These are phyloP conservation scores for Phalanger gymnotis DNA, from an alignment of 2,797 vertebrate species.

Conservation along the genomic window DNA sequence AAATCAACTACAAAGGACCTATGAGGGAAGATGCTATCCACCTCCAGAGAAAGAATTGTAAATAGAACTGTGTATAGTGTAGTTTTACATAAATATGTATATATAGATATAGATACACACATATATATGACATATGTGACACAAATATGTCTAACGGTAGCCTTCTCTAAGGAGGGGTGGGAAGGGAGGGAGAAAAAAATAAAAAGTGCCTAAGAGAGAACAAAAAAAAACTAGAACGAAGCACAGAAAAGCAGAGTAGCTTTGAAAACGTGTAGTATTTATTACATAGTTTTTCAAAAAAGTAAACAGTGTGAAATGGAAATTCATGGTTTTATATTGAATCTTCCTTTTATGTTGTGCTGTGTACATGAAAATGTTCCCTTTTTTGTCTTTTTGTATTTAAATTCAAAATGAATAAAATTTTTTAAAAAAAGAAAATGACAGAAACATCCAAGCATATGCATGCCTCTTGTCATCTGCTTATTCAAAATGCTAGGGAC, in stretches of 20 bases:
- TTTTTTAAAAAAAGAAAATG: background rate
- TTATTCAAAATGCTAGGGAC: constrained; percentile 48
- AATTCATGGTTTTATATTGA: background rate
- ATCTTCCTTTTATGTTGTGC: background rate
- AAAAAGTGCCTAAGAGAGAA: background rate
- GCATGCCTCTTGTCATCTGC: background rate
- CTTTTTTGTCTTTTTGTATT: background rate
- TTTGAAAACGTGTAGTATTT: background rate
- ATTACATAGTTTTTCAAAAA: background rate
- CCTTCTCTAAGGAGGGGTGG: background rate
- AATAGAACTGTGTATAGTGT: background rate
- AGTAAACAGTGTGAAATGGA: background rate
- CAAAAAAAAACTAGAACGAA: background rate
- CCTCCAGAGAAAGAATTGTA: background rate
- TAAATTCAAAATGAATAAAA: background rate
- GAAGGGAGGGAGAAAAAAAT: background rate
- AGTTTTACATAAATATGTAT: background rate
- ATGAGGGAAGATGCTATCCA: background rate
- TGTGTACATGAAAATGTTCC: too few species aligned
- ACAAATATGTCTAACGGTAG: too few species aligned
- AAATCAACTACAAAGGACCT: background rate
- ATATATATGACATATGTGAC: too few species aligned
- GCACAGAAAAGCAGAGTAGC: background rate
- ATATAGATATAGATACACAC: background rate
- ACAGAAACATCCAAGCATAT: constrained; percentile 32